Conservation (phyloP, 2,113 vertebrate genomes). For the Cyprinus carpio region DNA sequence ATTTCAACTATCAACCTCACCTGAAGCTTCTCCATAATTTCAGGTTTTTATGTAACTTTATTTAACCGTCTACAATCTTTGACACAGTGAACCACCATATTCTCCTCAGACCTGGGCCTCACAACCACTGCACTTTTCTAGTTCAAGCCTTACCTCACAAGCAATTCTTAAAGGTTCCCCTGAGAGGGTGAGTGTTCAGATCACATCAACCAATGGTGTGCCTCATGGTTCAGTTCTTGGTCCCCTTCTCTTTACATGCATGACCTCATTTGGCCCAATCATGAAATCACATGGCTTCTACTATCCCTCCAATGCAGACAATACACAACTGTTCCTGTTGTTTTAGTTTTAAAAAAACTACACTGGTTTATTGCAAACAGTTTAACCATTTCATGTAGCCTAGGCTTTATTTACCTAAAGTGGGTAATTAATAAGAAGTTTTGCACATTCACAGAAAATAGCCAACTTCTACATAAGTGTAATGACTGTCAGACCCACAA, state of each 20-base stretch:
- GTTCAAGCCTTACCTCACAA: neutral
- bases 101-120: neutral
- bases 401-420: neutral
- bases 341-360: too few relatives aligned
- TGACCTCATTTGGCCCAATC: neutral
- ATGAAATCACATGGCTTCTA: neutral
- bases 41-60: neutral
- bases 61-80: neutral
- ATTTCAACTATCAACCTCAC: neutral
- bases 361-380: neutral
- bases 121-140: neutral
- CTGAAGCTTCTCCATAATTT: neutral
- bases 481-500: neutral
- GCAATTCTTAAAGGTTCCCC: neutral
- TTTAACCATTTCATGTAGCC: neutral
- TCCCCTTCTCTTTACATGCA: neutral
- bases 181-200: neutral
- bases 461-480: neutral
- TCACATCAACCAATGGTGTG: neutral
- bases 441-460: too few relatives aligned
- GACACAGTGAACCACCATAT: neutral
- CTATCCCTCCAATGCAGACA: neutral
- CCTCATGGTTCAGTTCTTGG: neutral
- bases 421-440: neutral
- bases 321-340: neutral